These are phyloP conservation scores for Tetramorium parvispinum DNA, from an alignment of 1,140 invertebrate species.

Conservation along the genomic window DNA sequence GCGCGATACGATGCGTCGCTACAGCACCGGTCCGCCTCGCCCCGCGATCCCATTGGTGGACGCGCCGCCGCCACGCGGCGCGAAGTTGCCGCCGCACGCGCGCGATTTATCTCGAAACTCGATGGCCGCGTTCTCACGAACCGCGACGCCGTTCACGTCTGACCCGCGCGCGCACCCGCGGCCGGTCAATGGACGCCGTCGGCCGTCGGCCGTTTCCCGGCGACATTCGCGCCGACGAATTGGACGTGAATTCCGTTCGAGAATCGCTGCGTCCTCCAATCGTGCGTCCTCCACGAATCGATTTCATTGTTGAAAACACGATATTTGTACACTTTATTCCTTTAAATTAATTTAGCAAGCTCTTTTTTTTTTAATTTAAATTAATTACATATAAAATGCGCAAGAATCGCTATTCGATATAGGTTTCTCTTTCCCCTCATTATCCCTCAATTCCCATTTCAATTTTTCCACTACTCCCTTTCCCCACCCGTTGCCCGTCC, in stretches of 20 bases:
- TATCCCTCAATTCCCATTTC: background rate
- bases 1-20: conserved; percentile 21
- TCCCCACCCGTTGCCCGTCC: background rate
- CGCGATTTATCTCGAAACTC: conserved; percentile 18
- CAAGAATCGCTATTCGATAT: background rate
- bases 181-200: background rate
- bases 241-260: background rate
- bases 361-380: background rate
- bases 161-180: no score
- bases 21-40: background rate
- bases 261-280: no score
- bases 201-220: no score
- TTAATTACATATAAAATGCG: background rate
- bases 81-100: conserved; percentile 7
- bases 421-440: background rate
- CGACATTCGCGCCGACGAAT: no score
- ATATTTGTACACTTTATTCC: no score
- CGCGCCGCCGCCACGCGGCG: background rate
- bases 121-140: background rate
- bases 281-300: no score
- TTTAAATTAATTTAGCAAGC: background rate
- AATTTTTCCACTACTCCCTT: background rate
- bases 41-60: conserved; percentile 7
- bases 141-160: background rate
- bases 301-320: no score